Conservation (phyloP, 2,797 vertebrate species). For the Sebastes vulpes region DNA sequence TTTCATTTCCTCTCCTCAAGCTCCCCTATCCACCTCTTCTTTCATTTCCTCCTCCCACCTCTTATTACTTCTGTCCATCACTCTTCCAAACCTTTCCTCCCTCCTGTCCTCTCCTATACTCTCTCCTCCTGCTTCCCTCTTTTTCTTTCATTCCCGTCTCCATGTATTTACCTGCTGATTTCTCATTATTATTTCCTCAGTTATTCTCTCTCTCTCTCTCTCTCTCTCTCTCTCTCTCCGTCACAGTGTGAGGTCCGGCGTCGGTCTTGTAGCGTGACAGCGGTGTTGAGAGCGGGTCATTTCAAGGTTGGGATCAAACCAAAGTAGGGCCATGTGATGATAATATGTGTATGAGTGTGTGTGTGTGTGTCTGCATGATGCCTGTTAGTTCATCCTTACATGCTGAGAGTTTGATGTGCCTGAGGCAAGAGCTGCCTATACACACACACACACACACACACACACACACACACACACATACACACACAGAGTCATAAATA, state of each 20-base stretch:
- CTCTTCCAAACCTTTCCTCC: neutral
- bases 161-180: slow-evolving; percentile 13
- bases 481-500: slow-evolving; percentile 17
- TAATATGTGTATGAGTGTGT: slow-evolving; percentile 14
- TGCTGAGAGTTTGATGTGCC: slow-evolving; percentile 69
- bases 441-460: slow-evolving; percentile 5
- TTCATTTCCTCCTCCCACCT: neutral
- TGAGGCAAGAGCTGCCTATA: slow-evolving; percentile 23
- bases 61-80: neutral
- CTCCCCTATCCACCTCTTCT: neutral
- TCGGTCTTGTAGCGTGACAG: slow-evolving; percentile 43
- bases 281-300: slow-evolving; percentile 43
- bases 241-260: slow-evolving; percentile 36
- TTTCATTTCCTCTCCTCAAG: neutral
- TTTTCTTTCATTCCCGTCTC: neutral
- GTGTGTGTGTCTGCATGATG: slow-evolving; percentile 28
- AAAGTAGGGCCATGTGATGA: slow-evolving; percentile 39
- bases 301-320: slow-evolving; percentile 61
- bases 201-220: neutral
- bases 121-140: neutral
- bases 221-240: neutral
- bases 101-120: neutral
- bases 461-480: slow-evolving; percentile 14
- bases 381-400: slow-evolving; percentile 60
- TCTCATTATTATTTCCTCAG: neutral